Percentiles rank a stretch among this genome's conserved stretches.
These are phyloP conservation scores for Acleris literana DNA, from an alignment of 2,888 invertebrate genomes.

Conservation along the genomic window DNA sequence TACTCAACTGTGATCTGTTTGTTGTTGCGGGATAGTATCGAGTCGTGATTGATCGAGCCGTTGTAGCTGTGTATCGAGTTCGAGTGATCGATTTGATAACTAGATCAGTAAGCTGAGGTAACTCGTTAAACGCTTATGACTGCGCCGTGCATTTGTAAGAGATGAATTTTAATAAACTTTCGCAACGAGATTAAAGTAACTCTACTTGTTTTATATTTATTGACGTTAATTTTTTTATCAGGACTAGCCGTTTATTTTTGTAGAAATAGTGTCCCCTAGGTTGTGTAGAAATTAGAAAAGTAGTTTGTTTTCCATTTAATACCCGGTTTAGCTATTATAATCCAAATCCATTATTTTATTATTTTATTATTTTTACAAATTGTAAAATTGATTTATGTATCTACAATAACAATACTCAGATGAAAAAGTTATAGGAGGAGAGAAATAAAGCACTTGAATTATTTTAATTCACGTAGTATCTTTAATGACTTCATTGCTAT, in stretches of 20 bases:
- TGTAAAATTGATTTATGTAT: too few relatives aligned
- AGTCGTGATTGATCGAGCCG: conserved; percentile 32
- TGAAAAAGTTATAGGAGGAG: background rate
- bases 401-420: too few relatives aligned
- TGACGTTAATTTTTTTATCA: conserved; percentile 4
- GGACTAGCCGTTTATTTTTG: background rate
- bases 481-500: conserved; percentile 45
- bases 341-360: too few relatives aligned
- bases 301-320: too few relatives aligned
- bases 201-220: conserved; percentile 3
- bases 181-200: conserved; percentile 36
- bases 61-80: conserved; percentile 33
- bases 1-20: conserved; percentile 30
- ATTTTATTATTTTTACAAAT: too few relatives aligned
- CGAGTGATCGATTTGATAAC: conserved; percentile 39
- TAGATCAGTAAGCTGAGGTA: conserved; percentile 43
- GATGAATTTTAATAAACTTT: conserved; percentile 39
- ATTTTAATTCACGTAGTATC: conserved; percentile 16
- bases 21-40: conserved; percentile 22
- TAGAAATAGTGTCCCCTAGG: background rate
- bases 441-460: background rate
- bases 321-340: too few relatives aligned
- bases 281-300: too few relatives aligned
- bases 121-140: conserved; percentile 48
- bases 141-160: conserved; percentile 28